These are phyloP conservation scores for Ennomos erosarius DNA, from an alignment of 2,888 invertebrate species.

Conservation along the genomic window DNA sequence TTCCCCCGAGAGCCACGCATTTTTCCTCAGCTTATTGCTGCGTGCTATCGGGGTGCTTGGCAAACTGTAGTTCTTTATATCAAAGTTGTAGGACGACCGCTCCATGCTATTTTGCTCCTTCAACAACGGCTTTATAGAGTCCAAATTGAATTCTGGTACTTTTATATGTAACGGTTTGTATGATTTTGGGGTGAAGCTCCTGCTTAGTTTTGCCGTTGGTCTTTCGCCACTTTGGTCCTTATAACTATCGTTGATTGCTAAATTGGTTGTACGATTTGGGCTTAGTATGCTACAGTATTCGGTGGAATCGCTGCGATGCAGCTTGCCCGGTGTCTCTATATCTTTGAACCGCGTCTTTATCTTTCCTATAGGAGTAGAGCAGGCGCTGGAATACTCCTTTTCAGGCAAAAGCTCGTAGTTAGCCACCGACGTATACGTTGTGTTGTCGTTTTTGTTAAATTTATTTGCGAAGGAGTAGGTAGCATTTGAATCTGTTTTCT, in stretches of 20 bases:
- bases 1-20: constrained; percentile 83
- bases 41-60: constrained; percentile 83
- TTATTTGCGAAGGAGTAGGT: constrained; percentile 54
- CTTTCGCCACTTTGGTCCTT: constrained; percentile 60
- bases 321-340: constrained; percentile 63
- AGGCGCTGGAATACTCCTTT: constrained; percentile 69
- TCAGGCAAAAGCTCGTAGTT: constrained; percentile 61
- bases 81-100: constrained; percentile 75
- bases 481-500: constrained; percentile 47
- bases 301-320: constrained; percentile 79
- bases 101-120: constrained; percentile 58
- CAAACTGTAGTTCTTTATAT: constrained; percentile 78
- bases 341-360: constrained; percentile 67
- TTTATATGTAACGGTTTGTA: constrained; percentile 79
- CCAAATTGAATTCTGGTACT: constrained; percentile 75
- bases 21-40: constrained; percentile 81
- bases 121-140: constrained; percentile 67
- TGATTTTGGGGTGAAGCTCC: constrained; percentile 78
- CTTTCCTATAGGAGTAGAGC: constrained; percentile 74
- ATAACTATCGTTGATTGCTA: constrained; percentile 51
- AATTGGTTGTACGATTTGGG: constrained; percentile 64
- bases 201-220: constrained; percentile 65
- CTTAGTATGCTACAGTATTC: constrained; percentile 81
- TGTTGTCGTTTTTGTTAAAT: constrained; percentile 58
- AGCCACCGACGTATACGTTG: constrained; percentile 42